Evolutionary conservation across 2,113 vertebrate genomes (phyloP), one percentile per base, ranked within the genome.

Genomic region (Geococcyx californianus): DNA sequence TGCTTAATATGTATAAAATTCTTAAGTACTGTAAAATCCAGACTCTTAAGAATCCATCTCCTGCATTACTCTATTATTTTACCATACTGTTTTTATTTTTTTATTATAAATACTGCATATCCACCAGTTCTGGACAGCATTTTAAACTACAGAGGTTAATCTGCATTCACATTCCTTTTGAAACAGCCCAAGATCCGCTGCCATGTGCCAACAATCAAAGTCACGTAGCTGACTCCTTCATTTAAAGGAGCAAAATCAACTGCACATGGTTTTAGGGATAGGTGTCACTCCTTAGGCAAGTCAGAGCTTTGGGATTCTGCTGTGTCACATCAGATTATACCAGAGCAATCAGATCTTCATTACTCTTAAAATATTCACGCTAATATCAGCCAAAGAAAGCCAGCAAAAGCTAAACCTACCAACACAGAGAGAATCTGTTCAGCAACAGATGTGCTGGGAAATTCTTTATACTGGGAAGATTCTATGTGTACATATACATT

Each of bases 51-150:
- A 84, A 49, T n/a, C 55, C 78, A 28, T 70, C 20, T 78, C 55
- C 90, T 78, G 9, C n/a, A 83, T 49, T 38, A 55, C 58, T 73
- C 93, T 91, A 93, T 59, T 96, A 84, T 86, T 94, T 96, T 79
- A 82, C 56, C 5, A 13, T 31, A 36, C 31, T 64, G 40, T 47
- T 94, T 88, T 42, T 68, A 84, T 80, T 42, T 94, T 42, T 81
- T 89, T 69, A 92, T 92, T 62, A 84, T n/a, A 89, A 85, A 91
- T 44, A 64, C 49, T 77, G 42, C 72, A 81, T 63, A 52, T 33
- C 54, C 31, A 42, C 40, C 92, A 89, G 56, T 91, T 74, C 64
- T 42, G 91, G 42, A 93, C 88, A 95, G 73, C 42, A 77, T 82
- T 75, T 87, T 74, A 80, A 90, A 40, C 31, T 45, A 89, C 59